Conservation (phyloP, 2,888 invertebrate species). For the Polylopha cassiicola region DNA sequence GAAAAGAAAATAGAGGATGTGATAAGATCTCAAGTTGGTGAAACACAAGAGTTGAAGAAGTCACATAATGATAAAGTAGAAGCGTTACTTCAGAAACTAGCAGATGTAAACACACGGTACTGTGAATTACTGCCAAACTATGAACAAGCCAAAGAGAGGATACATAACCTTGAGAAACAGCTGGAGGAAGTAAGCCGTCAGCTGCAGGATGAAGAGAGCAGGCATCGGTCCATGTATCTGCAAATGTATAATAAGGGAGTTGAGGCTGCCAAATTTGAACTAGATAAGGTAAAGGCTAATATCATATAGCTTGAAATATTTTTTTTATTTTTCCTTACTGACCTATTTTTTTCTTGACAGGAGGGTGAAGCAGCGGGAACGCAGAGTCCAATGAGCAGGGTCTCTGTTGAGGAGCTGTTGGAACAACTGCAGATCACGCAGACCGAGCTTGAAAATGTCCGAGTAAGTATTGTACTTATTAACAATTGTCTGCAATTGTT, state of each 20-base stretch:
- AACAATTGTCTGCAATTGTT: too few species aligned
- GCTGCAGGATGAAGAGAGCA: constrained; percentile 82
- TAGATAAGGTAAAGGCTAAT: constrained; percentile 78
- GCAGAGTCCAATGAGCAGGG: constrained; percentile 80
- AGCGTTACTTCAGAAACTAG: constrained; percentile 82
- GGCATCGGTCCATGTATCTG: constrained; percentile 86
- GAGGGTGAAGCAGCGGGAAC: constrained; percentile 53
- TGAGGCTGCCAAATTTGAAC: constrained; percentile 85
- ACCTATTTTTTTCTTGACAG: constrained; percentile 41
- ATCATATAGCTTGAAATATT: constrained; percentile 11
- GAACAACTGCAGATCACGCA: constrained; percentile 90
- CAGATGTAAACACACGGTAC: constrained; percentile 86
- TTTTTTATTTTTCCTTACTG: constrained; percentile 9
- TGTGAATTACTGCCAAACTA: constrained; percentile 86
- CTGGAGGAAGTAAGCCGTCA: constrained; percentile 83
- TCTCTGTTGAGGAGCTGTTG: constrained; percentile 88
- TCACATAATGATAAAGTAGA: constrained; percentile 89
- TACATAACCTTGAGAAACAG: constrained; percentile 83
- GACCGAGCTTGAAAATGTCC: constrained; percentile 90
- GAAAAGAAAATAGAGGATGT: constrained; percentile 87
- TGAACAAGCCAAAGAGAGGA: constrained; percentile 84
- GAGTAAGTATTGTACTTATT: constrained; percentile 84
- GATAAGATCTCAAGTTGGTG: constrained; percentile 76
- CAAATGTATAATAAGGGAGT: constrained; percentile 90
- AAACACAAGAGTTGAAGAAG: constrained; percentile 86